A percentile compares a stretch with the other conserved stretches of the same genome.
Conservation (phyloP, 2,797 vertebrate genomes). For the Neosilurus hyrtlii region DNA sequence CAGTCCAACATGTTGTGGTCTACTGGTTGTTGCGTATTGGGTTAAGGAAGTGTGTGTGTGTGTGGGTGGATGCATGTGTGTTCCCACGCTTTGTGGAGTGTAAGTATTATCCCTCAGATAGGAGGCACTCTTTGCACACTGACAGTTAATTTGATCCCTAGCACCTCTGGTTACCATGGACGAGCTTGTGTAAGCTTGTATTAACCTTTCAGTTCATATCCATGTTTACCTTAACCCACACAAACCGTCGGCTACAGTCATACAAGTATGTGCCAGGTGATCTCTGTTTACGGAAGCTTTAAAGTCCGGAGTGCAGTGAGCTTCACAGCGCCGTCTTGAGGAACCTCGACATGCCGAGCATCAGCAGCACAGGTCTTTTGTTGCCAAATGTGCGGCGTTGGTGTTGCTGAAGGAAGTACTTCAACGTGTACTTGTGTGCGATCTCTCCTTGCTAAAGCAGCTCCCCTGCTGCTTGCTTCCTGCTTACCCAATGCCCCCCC, state of each 20-base stretch:
- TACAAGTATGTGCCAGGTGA: neutral
- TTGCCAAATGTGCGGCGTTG: constrained; percentile 46
- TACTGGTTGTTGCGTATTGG: constrained; percentile 47
- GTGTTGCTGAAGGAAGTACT: constrained; percentile 55
- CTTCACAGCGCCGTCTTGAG: neutral
- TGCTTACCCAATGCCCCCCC: neutral
- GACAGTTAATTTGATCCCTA: neutral
- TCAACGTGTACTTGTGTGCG: constrained; percentile 55
- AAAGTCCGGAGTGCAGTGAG: neutral
- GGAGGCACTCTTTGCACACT: constrained; percentile 40
- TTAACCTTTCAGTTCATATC: neutral
- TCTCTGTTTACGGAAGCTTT: neutral
- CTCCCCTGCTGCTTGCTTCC: constrained; percentile 45
- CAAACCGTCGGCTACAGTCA: neutral
- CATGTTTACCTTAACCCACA: neutral
- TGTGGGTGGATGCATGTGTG: constrained; percentile 36
- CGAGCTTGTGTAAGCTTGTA: neutral
- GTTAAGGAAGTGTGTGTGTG: constrained; percentile 49
- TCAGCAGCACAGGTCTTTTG: constrained; percentile 46
- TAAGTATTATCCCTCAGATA: constrained; percentile 28
- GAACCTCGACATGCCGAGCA: constrained; percentile 13
- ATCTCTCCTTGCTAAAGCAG: constrained; percentile 47
- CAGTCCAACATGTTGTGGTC: constrained; percentile 54
- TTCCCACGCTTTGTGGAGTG: constrained; percentile 54
- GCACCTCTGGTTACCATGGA: neutral